Base-by-base conservation (phyloP, 1,140 invertebrate genomes). In the Hycleus cichorii region DNA sequence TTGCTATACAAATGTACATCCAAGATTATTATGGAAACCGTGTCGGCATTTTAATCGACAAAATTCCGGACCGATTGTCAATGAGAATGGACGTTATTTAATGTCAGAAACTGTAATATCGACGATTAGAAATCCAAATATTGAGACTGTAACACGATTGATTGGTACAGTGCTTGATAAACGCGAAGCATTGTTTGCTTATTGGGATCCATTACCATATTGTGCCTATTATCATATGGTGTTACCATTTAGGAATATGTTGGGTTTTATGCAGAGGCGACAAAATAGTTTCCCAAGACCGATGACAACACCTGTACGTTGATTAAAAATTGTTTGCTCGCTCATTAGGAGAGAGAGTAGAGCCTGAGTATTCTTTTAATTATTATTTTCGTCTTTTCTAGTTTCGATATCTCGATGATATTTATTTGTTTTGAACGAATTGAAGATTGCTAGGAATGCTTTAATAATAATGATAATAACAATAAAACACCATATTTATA, bases 141-240 rank as follows among this genome's bases (percentile, higher is more conserved):
- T 77, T 0, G 74, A 82, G 45, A 75, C 77, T 0, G 76, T 82
- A 5, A 76, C 78, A 0, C 80, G 80, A 63, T 71, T 86, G 12
- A 71, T 87, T 39, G 80, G 83, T 3, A 85, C 82, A 0, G 82
- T 88, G 3, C 66, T 89, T 46, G 84, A 87, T 60, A 87, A 85
- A 59, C 77, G 86, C 6, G 87, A 90, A 67, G 87, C 87, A 0
- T 73, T 90, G 1, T 90, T 91, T 65, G 79, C 84, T 1, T 87
- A 85, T 63, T 90, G 87, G 88, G 89, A 91, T 66, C 89, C 88
- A 0, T 65, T 91, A 51, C 89, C 89, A 0, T 90, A 90, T 66
- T 89, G 87, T 64, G 88, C 86, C 2, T 90, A 89, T 66, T 90
- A 90, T 74, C 87, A 89, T 67, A 81, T 90, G 54, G 85, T 89